Evolutionary conservation across 1,140 invertebrate species (phyloP), one percentile per base, ranked within the genome.

Genomic region (Drosophila sulfurigaster): DNA sequence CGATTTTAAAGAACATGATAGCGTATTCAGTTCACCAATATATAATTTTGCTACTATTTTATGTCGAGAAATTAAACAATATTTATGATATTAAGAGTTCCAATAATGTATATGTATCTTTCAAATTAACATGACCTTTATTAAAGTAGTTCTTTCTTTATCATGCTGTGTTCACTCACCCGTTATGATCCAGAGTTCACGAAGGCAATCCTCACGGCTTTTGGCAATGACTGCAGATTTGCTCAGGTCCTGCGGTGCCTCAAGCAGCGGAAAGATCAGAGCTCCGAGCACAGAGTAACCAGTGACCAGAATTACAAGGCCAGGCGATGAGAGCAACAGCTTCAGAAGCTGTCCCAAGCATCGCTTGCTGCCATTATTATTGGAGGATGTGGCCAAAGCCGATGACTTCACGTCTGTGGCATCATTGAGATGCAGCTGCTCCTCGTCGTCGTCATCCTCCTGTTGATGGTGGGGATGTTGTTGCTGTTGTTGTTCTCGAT

Each of bases 181-280:
- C 71, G 93, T 93, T 67, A 93, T 93, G 46, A 91, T 92, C 93
- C 93, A 93, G n/a, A 93, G 75, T 59, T 93, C 93, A 13, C 82
- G 74, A 45, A 93, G 60, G 41, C 93, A 93, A 48, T 93, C 92
- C 64, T 93, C 93, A 1, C 93, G 81, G 46, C 92, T 92, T 52
- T 92, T 92, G 54, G 91, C 82, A 10, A 93, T 92, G 20, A 81
- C 81, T 2, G 80, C 89, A 10, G 83, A 91, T 28, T 93, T 92
- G 52, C 75, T 91, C 4, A 93, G 75, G 65, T 93, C 91, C 70
- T 91, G 82, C 10, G 91, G 86, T 10, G 92, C 91, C 56, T 93
- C 93, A 0, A 93, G 79, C 38, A 92, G 67, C 5, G 92, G 92
- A 64, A 93, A 93, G n/a, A 93, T 81, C n/a, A 92, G 65, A 0